A percentile compares a stretch with the other conserved stretches of the same genome.
Conservation (phyloP, 1,140 invertebrate genomes). For the Procambarus virginalis region DNA sequence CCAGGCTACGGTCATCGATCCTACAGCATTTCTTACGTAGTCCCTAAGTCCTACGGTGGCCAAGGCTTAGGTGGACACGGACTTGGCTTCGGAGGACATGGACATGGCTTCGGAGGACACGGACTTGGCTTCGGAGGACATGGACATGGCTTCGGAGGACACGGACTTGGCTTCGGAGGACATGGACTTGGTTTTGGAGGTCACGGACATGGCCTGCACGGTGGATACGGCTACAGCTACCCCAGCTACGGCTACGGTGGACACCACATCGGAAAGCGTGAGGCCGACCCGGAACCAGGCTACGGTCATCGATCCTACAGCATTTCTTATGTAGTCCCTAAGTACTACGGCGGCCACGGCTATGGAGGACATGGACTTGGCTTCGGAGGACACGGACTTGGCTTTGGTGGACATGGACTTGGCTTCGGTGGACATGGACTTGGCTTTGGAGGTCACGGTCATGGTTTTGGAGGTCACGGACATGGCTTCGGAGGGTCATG, state of each 20-base stretch:
- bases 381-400: neutral
- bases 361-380: neutral
- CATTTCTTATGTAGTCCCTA: neutral
- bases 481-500: neutral
- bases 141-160: neutral
- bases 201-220: neutral
- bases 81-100: neutral
- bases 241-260: no score
- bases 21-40: neutral
- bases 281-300: no score
- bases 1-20: neutral
- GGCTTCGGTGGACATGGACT: no score
- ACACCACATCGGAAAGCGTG: no score
- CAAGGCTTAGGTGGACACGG: neutral
- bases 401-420: neutral
- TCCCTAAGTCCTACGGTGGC: neutral
- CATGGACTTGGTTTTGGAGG: no score
- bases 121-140: neutral
- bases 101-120: neutral
- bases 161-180: neutral
- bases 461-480: no score
- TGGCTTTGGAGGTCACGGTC: no score
- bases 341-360: conserved; percentile 1
- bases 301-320: conserved; percentile 4
- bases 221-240: neutral